A percentile compares a stretch with the other conserved stretches of the same genome.
phyloP scores from a whole-genome alignment of 2,113 vertebrate genomes.

The Gopherus flavomarginatus region DNA sequence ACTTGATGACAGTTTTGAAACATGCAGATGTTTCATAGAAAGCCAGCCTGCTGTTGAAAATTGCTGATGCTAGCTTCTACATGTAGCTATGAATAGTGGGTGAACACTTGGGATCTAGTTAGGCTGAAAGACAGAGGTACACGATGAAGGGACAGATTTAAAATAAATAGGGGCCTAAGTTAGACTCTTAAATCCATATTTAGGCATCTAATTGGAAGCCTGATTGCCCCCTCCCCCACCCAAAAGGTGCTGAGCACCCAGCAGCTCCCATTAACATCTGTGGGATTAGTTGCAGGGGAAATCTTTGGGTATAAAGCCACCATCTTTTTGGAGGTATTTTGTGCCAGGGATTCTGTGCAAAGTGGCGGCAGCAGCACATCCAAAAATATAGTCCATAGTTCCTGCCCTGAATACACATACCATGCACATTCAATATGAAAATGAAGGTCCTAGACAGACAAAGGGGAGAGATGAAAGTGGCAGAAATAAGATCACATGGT shows the following conservation, averaged over 20 bases:
- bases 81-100: conserved; percentile 4
- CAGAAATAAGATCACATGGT: neutral
- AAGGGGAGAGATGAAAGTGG: neutral
- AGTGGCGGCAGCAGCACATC: neutral
- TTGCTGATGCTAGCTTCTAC: neutral
- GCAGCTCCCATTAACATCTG: neutral
- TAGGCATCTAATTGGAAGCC: conserved; percentile 1
- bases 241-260: neutral
- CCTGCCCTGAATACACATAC: neutral
- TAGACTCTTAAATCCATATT: neutral
- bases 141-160: neutral
- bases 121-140: conserved; percentile 1
- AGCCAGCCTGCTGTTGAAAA: neutral
- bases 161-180: neutral
- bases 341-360: neutral
- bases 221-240: neutral
- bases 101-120: conserved; percentile 18
- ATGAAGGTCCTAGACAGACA: neutral
- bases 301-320: neutral
- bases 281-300: neutral
- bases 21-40: neutral
- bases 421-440: neutral
- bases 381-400: neutral
- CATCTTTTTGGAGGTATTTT: neutral
- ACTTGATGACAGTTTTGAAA: neutral